Conservation (phyloP, 2,888 invertebrate species). For the Lasioglossum marginatum region DNA sequence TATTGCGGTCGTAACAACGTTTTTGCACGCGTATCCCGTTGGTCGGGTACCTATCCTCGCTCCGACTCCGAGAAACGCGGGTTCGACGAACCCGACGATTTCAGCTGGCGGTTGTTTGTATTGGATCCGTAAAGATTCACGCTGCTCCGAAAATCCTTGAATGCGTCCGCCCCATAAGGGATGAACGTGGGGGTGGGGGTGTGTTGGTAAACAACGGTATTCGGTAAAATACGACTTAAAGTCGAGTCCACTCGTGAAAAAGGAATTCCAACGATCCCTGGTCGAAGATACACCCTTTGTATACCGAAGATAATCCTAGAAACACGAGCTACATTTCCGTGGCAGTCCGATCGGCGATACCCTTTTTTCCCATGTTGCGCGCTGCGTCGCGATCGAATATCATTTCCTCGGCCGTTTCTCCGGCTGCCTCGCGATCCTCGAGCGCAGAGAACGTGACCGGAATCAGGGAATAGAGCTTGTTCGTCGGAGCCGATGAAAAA, state of each 20-base stretch:
- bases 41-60: not conserved
- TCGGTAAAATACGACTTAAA: not conserved
- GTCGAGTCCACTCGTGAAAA: not conserved
- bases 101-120: not conserved
- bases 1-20: not conserved
- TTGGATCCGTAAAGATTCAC: not conserved
- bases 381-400: constrained; percentile 27
- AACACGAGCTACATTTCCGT: constrained; percentile 8
- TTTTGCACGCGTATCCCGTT: not conserved
- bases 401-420: constrained; percentile 4
- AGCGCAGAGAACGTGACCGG: constrained; percentile 42
- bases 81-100: not conserved
- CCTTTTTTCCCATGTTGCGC: not conserved
- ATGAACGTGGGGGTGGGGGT: not conserved
- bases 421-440: constrained; percentile 27
- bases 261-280: not conserved
- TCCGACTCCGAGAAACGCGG: not conserved
- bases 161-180: not conserved
- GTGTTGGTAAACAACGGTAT: constrained; percentile 19
- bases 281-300: not conserved
- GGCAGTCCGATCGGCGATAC: constrained; percentile 5
- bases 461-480: constrained; percentile 5
- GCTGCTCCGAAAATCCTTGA: not conserved
- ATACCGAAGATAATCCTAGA: not conserved
- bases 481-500: constrained; percentile 32